A percentile compares a stretch with the other conserved stretches of the same genome.
Conservation (phyloP, 2,113 vertebrate species). For the Macrotus californicus region DNA sequence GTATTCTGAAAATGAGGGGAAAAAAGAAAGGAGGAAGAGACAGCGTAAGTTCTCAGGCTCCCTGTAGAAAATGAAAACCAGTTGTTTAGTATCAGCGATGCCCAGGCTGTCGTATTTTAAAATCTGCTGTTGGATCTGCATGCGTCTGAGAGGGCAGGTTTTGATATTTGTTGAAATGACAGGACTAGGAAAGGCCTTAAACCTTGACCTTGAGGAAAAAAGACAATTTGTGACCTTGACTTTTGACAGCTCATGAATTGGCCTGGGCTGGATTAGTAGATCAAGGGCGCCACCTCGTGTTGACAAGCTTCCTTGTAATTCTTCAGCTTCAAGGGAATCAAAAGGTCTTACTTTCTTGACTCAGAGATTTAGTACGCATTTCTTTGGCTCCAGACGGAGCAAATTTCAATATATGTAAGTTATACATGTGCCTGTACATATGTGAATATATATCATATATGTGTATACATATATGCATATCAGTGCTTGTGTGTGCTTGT, state of each 20-base stretch:
- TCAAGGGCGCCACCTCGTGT: conserved; percentile 85
- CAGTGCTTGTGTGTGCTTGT: conserved; percentile 55
- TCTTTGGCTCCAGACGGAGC: conserved; percentile 34
- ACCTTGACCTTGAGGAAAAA: conserved; percentile 87
- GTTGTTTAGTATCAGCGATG: conserved; percentile 38
- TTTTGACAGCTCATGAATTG: conserved; percentile 82
- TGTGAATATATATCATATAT: conserved; percentile 67
- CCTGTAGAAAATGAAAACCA: conserved; percentile 69
- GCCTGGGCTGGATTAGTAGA: conserved; percentile 77
- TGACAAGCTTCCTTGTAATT: conserved; percentile 64
- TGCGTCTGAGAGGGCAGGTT: conserved; percentile 50
- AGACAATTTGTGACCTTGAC: conserved; percentile 87
- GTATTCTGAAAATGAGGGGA: conserved; percentile 52
- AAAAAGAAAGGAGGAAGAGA: conserved; percentile 39
- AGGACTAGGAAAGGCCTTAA: conserved; percentile 81
- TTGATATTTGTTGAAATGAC: conserved; percentile 75
- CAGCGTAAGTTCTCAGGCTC: not conserved
- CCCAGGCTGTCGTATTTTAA: conserved; percentile 60
- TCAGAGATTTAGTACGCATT: conserved; percentile 54
- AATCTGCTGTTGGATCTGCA: conserved; percentile 46
- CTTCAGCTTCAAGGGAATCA: conserved; percentile 54
- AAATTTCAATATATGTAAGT: conserved; percentile 68
- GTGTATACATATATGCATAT: conserved; percentile 62
- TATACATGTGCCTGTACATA: conserved; percentile 68
- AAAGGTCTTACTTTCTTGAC: conserved; percentile 57